These are phyloP conservation scores for Gopherus flavomarginatus DNA, from an alignment of 2,113 vertebrate species.

Conservation along the genomic window DNA sequence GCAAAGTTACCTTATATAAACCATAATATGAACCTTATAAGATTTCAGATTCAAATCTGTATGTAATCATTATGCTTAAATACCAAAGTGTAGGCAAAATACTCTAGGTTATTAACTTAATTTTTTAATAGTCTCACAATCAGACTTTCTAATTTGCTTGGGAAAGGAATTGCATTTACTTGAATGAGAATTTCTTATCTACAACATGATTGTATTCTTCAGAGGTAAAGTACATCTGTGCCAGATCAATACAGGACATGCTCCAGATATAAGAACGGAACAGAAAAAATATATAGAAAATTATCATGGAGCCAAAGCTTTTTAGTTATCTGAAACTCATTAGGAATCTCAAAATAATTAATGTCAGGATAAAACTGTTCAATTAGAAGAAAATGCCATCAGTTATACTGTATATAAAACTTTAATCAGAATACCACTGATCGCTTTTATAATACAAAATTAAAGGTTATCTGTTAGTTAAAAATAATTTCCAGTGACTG, in stretches of 20 bases:
- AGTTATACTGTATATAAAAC: not conserved
- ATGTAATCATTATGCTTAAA: not conserved
- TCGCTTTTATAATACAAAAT: not conserved
- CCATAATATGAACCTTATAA: not conserved
- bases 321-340: not conserved
- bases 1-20: not conserved
- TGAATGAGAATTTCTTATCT: not conserved
- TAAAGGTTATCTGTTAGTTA: not conserved
- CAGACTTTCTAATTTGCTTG: not conserved
- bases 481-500: not conserved
- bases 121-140: not conserved
- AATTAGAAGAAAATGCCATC: not conserved
- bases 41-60: not conserved
- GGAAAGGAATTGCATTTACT: not conserved
- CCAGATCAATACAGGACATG: not conserved
- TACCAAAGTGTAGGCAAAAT: not conserved
- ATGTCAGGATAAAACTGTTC: not conserved
- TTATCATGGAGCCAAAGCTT: not conserved
- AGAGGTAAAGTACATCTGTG: not conserved
- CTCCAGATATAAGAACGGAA: not conserved
- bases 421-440: not conserved
- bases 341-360: not conserved
- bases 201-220: not conserved
- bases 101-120: not conserved
- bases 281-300: not conserved